Evolutionary conservation across 2,888 invertebrate genomes (phyloP), one percentile per base, ranked within the genome.

Genomic region (Stenotaenia linearis): DNA sequence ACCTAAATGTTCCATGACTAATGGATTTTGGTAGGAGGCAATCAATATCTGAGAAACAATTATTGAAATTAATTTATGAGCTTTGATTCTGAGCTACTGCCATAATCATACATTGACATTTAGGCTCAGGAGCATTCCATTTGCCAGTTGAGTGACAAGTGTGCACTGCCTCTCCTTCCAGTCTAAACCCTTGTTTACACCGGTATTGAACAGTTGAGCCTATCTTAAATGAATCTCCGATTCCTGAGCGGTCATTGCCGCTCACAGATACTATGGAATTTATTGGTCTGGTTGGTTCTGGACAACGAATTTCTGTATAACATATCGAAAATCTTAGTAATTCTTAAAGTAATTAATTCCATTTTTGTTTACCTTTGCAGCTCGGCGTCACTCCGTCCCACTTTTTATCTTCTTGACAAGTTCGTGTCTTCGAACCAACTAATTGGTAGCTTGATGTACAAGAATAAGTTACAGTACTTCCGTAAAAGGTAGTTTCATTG

Each of bases 231-330:
- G 84, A 83, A 77, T 84, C 84, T 9, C 79, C 80, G 25, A 82
- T 81, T 0, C 82, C 82, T n/a, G 82, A 82, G n/a, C 96, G 89
- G 85, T 96, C 96, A 85, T 96, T 96, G 78, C 95, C 94, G 0
- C 95, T 95, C 37, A 96, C 93, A 0, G 95, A 94, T 0, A 95
- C 89, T 25, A 95, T 93, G 82, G 95, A 93, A 85, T 95, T 94
- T 32, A 92, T 91, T 0, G 96, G 93, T 32, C 94, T 88, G 1
- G 91, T 87, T 0, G 96, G 96, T 84, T 95, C 95, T 0, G 92
- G 89, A 84, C 96, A 96, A 79, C 96, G 91, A 82, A 96, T 94
- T 88, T 96, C 95, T 94, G 28, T n/a, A n/a, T n/a, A n/a, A n/a
- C n/a, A 37, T n/a, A 32, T 35, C 35, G 12, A 30, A 75, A 75